Conservation (phyloP, 2,113 vertebrate species). For the Polypterus senegalus region DNA sequence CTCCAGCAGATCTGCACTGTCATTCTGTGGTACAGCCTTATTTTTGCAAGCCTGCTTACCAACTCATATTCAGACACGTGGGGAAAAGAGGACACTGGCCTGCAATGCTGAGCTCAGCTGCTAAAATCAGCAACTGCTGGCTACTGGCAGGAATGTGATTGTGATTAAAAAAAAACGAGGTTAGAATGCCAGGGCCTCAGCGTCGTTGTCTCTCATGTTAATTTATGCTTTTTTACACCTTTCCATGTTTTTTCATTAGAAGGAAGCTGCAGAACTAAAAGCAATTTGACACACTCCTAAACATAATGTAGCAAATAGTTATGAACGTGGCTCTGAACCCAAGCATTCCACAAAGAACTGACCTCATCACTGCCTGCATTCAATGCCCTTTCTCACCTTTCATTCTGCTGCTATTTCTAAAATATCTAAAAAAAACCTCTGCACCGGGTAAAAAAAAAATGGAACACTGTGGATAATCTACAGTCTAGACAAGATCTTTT, state of each 20-base stretch:
- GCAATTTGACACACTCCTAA: neutral
- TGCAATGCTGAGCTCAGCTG: slow-evolving; percentile 24
- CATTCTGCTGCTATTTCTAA: too few relatives aligned
- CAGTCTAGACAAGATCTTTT: too few relatives aligned
- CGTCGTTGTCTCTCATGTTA: too few relatives aligned
- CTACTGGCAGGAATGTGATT: neutral
- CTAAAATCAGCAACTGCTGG: slow-evolving; percentile 26
- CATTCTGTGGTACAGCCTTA: slow-evolving; percentile 19
- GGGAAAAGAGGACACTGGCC: neutral
- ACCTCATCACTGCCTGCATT: neutral
- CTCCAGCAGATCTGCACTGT: slow-evolving; percentile 43
- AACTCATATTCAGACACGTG: slow-evolving; percentile 9
- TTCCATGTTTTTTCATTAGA: slow-evolving; percentile 28
- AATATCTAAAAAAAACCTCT: too few relatives aligned
- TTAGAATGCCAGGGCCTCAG: neutral
- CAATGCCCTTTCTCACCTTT: too few relatives aligned
- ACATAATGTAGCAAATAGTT: neutral
- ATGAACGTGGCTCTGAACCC: slow-evolving; percentile 1
- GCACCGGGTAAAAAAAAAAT: too few relatives aligned
- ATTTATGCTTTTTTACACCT: neutral
- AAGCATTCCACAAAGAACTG: slow-evolving; percentile 28
- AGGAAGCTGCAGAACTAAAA: slow-evolving; percentile 24
- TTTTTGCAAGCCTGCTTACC: slow-evolving; percentile 17
- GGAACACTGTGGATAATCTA: too few relatives aligned
- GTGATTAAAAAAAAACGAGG: neutral